Percentiles rank a stretch among this genome's conserved stretches.
These are phyloP conservation scores for Cantharis lateralis DNA, from an alignment of 2,888 invertebrate species.

Conservation along the genomic window DNA sequence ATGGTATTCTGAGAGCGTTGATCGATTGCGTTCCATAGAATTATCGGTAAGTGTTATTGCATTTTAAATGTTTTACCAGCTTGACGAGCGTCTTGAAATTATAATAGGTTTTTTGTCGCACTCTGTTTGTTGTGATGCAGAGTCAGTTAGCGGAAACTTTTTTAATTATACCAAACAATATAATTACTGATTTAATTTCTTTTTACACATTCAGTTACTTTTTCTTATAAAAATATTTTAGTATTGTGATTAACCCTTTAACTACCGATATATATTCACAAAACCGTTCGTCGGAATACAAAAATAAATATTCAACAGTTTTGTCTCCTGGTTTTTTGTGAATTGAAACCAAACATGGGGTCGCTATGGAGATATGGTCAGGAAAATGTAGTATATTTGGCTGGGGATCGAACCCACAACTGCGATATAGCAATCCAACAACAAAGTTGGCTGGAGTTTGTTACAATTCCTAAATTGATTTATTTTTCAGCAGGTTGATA, in stretches of 20 bases:
- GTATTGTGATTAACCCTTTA: too few relatives aligned
- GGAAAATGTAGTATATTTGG: too few relatives aligned
- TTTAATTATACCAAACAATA: neutral
- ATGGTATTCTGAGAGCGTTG: slow-evolving; percentile 54
- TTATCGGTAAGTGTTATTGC: slow-evolving; percentile 49
- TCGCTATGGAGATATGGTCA: too few relatives aligned
- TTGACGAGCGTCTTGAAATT: neutral
- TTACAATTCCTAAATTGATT: too few relatives aligned
- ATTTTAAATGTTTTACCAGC: neutral
- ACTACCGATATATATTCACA: too few relatives aligned
- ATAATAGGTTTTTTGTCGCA: neutral
- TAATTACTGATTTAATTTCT: neutral
- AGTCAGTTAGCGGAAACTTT: neutral
- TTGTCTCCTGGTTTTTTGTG: too few relatives aligned
- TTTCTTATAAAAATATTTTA: neutral
- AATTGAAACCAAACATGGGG: too few relatives aligned
- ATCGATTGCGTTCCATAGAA: slow-evolving; percentile 53
- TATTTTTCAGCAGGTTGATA: slow-evolving; percentile 34
- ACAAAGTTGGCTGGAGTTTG: too few relatives aligned
- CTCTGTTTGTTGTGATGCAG: neutral
- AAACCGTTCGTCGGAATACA: too few relatives aligned
- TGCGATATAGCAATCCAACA: too few relatives aligned
- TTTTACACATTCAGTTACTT: neutral
- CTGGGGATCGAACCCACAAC: too few relatives aligned
- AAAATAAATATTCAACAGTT: too few relatives aligned